Percentiles rank a stretch among this genome's conserved stretches.
Evolutionary conservation across 2,888 invertebrate species (phyloP).

Genomic region (Xylocampa areola): DNA sequence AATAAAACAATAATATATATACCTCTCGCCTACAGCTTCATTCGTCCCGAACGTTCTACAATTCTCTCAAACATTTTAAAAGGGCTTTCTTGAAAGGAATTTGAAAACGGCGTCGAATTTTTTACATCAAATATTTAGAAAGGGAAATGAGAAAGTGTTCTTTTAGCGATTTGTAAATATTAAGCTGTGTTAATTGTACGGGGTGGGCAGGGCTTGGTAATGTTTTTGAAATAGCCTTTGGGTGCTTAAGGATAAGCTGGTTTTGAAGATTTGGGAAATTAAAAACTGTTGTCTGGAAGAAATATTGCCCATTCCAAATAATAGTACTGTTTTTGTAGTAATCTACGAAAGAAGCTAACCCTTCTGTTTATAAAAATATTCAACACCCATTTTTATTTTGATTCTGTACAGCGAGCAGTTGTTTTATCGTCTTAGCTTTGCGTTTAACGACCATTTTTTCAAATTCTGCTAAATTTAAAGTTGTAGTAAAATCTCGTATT

Average conservation of each 20-base stretch:
- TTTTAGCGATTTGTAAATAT: conserved; percentile 48
- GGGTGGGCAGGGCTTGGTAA: conserved; percentile 27
- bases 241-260: conserved; percentile 21
- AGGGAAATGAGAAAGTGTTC: conserved; percentile 53
- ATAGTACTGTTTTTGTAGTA: conserved; percentile 1
- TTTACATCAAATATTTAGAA: conserved; percentile 53
- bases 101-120: conserved; percentile 27
- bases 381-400: no score
- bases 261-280: conserved; percentile 17
- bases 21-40: neutral
- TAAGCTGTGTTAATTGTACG: conserved; percentile 51
- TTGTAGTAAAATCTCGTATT: no score
- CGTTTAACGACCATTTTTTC: no score
- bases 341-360: neutral
- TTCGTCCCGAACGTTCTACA: conserved; percentile 15
- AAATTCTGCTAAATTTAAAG: no score
- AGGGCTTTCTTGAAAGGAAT: conserved; percentile 23
- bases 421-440: no score
- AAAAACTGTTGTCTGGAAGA: conserved; percentile 18
- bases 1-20: conserved; percentile 23
- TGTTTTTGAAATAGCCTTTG: conserved; percentile 23
- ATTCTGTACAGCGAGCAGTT: no score
- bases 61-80: conserved; percentile 32
- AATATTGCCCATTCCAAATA: conserved; percentile 10
- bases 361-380: no score